A percentile compares a stretch with the other conserved stretches of the same genome.
Evolutionary conservation across 1,140 invertebrate genomes (phyloP).

Genomic region (Danaus melanippus): DNA sequence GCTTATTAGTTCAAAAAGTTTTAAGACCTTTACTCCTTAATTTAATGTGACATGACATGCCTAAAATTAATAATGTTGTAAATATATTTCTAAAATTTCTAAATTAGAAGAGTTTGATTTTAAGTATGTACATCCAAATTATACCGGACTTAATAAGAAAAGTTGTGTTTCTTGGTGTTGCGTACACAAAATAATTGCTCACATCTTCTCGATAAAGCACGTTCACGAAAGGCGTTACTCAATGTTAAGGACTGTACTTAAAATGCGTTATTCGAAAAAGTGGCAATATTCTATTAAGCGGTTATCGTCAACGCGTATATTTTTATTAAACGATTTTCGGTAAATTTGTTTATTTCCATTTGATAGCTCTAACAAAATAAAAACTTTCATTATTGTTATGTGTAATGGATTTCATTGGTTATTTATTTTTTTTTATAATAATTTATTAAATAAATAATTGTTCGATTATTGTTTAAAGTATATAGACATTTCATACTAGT

Average conservation of each 20-base stretch:
- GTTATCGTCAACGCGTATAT: background rate
- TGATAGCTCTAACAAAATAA: background rate
- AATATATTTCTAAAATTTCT: no score
- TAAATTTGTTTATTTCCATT: background rate
- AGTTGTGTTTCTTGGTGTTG: constrained; percentile 7
- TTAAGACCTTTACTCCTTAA: no score
- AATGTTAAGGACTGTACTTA: constrained; percentile 18
- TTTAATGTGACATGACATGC: no score
- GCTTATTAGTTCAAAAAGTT: no score
- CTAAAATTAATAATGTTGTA: no score
- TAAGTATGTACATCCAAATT: no score
- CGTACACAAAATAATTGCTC: constrained; percentile 23
- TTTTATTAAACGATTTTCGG: background rate
- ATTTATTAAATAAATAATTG: constrained; percentile 3
- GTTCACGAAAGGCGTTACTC: constrained; percentile 23
- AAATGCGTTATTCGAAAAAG: constrained; percentile 8
- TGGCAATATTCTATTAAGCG: background rate
- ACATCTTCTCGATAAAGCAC: constrained; percentile 28
- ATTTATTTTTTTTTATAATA: constrained; percentile 2
- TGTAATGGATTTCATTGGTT: background rate
- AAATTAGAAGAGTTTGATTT: no score
- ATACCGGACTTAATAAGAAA: no score
- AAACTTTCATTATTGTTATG: no score
- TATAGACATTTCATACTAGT: no score
- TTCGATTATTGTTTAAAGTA: no score